Percentiles rank a stretch among this genome's conserved stretches.
Conservation (phyloP, 2,113 vertebrate species). For the Podarcis muralis region DNA sequence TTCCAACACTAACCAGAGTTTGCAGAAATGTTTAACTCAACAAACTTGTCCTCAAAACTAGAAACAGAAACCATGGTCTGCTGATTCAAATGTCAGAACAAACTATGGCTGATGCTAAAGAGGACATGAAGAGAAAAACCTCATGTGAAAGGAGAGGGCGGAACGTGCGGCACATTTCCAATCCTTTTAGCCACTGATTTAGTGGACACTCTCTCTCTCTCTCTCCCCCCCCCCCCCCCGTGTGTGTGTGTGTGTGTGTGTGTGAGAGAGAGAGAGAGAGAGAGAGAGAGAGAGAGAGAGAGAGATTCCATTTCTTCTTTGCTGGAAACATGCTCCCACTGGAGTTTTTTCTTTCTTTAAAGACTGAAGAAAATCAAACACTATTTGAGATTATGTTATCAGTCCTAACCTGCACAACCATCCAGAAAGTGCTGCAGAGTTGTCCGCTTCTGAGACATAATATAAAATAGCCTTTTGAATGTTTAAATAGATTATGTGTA, state of each 20-base stretch:
- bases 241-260: too few species aligned
- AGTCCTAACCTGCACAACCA: neutral
- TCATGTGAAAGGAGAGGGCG: neutral
- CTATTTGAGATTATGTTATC: neutral
- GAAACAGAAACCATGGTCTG: neutral
- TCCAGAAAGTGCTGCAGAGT: neutral
- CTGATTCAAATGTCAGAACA: neutral
- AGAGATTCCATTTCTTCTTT: neutral
- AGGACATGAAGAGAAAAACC: neutral
- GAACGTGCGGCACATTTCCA: neutral
- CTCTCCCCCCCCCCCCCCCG: too few species aligned
- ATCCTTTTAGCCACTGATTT: neutral
- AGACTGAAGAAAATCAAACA: neutral
- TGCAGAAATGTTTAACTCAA: neutral
- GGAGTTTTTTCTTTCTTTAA: neutral
- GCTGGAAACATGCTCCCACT: neutral
- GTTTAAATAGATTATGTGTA: conserved; percentile 42
- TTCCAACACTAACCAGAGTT: neutral
- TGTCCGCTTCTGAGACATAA: neutral
- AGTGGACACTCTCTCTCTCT: neutral
- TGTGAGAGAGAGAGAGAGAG: too few species aligned
- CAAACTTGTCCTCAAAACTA: neutral
- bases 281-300: too few species aligned
- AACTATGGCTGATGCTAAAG: neutral
- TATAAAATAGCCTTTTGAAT: conserved; percentile 4